These are phyloP conservation scores for Drosophila pseudoananassae DNA, from an alignment of 1,140 invertebrate species.

Conservation along the genomic window DNA sequence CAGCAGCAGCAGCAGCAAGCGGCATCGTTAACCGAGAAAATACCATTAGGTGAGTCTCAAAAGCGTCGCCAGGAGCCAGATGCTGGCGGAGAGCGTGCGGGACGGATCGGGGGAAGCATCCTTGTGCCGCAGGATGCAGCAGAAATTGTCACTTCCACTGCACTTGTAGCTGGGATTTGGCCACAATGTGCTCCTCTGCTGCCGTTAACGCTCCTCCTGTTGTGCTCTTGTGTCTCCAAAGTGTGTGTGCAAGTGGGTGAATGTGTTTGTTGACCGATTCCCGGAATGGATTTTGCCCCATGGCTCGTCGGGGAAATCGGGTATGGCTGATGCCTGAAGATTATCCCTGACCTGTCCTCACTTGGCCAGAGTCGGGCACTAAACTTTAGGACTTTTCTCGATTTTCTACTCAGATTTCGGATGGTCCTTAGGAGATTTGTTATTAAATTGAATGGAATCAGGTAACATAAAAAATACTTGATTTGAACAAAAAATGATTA, in stretches of 20 bases:
- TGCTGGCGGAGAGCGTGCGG: neutral
- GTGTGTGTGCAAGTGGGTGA: slow-evolving; percentile 11
- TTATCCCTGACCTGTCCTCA: slow-evolving; percentile 31
- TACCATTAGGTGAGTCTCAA: slow-evolving; percentile 83
- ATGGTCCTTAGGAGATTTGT: neutral
- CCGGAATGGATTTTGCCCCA: slow-evolving; percentile 23
- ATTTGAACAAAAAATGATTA: too few relatives aligned
- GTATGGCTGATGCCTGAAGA: slow-evolving; percentile 36
- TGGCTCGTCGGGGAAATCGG: slow-evolving; percentile 46
- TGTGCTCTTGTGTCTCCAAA: slow-evolving; percentile 22
- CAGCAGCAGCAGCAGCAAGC: slow-evolving; percentile 53
- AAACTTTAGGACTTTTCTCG: neutral
- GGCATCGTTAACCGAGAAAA: slow-evolving; percentile 82
- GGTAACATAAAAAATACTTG: too few relatives aligned
- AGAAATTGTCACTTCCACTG: slow-evolving; percentile 41
- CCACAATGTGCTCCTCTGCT: slow-evolving; percentile 54
- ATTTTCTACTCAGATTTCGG: neutral
- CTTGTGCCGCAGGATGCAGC: neutral
- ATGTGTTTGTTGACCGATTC: slow-evolving; percentile 11
- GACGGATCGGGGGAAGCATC: neutral
- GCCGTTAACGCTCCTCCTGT: slow-evolving; percentile 12
- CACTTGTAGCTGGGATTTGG: slow-evolving; percentile 64
- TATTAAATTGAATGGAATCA: too few relatives aligned
- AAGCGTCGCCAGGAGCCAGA: slow-evolving; percentile 34
- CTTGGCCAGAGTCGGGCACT: neutral